Conservation (phyloP, 2,888 invertebrate species). For the Machimus atricapillus region DNA sequence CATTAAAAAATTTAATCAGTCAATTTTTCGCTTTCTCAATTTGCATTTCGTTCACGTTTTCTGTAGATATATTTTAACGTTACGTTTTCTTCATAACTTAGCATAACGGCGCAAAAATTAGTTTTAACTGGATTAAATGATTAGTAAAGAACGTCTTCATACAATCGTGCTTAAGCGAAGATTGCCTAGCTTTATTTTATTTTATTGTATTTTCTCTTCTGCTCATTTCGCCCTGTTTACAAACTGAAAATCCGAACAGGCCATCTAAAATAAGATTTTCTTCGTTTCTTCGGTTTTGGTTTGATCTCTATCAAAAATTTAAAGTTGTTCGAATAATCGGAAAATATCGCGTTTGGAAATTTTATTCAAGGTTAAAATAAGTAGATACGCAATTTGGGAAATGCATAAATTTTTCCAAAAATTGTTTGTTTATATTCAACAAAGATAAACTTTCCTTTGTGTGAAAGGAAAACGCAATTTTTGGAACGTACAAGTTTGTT, state of each 20-base stretch:
- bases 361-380: not conserved
- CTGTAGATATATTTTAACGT: not conserved
- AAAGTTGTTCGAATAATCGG: not conserved
- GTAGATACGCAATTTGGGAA: not conserved
- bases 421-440: not conserved
- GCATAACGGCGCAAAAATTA: not conserved
- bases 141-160: not conserved
- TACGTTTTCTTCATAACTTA: not conserved
- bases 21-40: not conserved
- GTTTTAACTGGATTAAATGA: not conserved
- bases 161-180: not conserved
- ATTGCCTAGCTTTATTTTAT: not conserved
- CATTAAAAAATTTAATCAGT: no score
- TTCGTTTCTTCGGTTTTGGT: not conserved
- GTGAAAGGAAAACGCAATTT: not conserved
- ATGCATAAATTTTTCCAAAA: not conserved
- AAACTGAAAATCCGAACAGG: not conserved
- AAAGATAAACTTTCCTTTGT: not conserved
- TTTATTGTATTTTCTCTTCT: not conserved
- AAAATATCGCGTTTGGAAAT: not conserved
- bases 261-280: not conserved
- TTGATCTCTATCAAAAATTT: not conserved
- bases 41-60: not conserved
- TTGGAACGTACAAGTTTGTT: not conserved
- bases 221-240: not conserved